Percentiles rank a stretch among this genome's conserved stretches.
Conservation (phyloP, 2,888 invertebrate genomes). For the Protophormia terraenovae region DNA sequence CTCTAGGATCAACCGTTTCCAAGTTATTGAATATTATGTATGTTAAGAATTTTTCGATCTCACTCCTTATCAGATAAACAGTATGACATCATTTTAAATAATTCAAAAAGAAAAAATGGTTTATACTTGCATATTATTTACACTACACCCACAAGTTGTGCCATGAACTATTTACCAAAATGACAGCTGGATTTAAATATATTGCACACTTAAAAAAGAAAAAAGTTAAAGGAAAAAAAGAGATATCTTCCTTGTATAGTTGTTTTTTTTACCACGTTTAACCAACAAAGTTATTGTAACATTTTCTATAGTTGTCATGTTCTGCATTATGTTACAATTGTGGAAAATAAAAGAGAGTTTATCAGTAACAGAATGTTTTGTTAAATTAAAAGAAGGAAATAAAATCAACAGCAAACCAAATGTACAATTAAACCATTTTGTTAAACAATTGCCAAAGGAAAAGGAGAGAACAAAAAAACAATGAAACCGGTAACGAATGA, state of each 20-base stretch:
- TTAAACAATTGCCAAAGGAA: slow-evolving; percentile 37
- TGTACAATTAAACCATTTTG: neutral
- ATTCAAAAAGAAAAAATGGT: neutral
- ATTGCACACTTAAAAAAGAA: slow-evolving; percentile 7
- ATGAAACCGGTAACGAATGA: slow-evolving; percentile 9
- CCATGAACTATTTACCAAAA: slow-evolving; percentile 49
- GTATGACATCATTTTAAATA: neutral
- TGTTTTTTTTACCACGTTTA: slow-evolving; percentile 2
- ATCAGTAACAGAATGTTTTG: slow-evolving; percentile 40
- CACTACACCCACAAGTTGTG: neutral
- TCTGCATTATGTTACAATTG: slow-evolving; percentile 62
- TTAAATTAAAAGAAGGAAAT: neutral
- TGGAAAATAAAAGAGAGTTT: slow-evolving; percentile 31
- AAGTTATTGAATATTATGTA: too few species aligned
- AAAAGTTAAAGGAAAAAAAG: slow-evolving; percentile 17
- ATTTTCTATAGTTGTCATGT: slow-evolving; percentile 60
- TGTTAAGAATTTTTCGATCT: too few species aligned
- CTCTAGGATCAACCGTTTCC: too few species aligned
- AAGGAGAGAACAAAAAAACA: neutral
- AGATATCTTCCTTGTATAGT: slow-evolving; percentile 22
- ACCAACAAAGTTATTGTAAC: slow-evolving; percentile 44
- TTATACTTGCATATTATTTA: neutral
- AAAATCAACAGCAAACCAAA: neutral
- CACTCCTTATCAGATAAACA: neutral
- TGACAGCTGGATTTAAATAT: slow-evolving; percentile 55